A percentile compares a stretch with the other conserved stretches of the same genome.
These are phyloP conservation scores for Andrena cerasifolii DNA, from an alignment of 1,140 invertebrate species.

Conservation along the genomic window DNA sequence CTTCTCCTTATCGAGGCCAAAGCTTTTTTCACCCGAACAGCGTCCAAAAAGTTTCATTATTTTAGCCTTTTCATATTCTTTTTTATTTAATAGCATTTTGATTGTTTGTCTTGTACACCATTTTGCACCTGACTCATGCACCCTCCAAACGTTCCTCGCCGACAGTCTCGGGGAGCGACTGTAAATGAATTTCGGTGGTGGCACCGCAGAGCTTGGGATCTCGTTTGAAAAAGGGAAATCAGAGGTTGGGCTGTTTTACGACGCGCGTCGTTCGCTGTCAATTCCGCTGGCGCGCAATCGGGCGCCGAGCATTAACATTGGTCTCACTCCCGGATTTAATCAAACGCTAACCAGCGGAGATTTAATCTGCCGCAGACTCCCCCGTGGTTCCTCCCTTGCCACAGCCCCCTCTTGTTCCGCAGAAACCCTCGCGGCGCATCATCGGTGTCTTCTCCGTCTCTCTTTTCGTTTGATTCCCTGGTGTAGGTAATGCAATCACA, in stretches of 20 bases:
- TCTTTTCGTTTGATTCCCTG: constrained; percentile 55
- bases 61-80: background rate
- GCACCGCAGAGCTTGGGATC: no score
- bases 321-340: constrained; percentile 81
- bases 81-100: no score
- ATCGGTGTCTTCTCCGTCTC: constrained; percentile 17
- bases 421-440: constrained; percentile 33
- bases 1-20: no score
- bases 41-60: no score
- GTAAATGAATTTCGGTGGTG: no score
- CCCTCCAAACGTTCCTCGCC: no score
- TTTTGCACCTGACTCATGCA: no score
- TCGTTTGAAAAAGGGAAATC: background rate
- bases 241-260: constrained; percentile 37
- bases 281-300: constrained; percentile 74
- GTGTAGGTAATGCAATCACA: constrained; percentile 82
- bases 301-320: constrained; percentile 78
- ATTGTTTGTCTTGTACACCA: no score
- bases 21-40: no score
- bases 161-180: no score
- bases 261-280: constrained; percentile 66
- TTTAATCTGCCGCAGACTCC: constrained; percentile 79
- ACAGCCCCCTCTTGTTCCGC: background rate
- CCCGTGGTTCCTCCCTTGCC: constrained; percentile 37
- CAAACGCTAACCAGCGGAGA: constrained; percentile 82